phyloP scores from a whole-genome alignment of 2,888 invertebrate species.

The Meteorus colon region DNA sequence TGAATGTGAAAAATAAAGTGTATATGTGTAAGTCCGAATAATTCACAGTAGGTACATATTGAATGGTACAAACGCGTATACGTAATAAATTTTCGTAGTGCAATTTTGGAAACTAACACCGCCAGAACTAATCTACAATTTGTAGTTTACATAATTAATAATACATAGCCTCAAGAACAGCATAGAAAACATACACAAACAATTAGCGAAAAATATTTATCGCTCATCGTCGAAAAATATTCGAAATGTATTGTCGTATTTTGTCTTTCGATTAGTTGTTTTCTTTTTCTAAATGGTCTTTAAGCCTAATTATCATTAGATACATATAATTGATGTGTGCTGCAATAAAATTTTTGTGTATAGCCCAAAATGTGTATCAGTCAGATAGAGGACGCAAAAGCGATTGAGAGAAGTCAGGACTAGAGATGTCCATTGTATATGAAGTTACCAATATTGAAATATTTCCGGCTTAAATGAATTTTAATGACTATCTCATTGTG shows the following conservation, averaged over 20 bases:
- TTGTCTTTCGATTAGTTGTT: background rate
- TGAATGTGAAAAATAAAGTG: background rate
- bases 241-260: background rate
- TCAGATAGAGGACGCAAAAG: background rate
- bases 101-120: background rate
- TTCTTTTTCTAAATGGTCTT: background rate
- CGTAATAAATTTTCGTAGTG: constrained; percentile 18
- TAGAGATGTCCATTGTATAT: background rate
- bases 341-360: constrained; percentile 1
- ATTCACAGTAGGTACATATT: constrained; percentile 4
- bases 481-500: background rate
- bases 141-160: background rate
- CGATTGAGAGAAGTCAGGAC: background rate
- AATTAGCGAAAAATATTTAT: background rate
- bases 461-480: background rate
- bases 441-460: background rate
- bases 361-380: background rate
- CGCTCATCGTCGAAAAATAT: background rate
- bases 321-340: background rate
- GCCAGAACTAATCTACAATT: background rate
- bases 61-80: constrained; percentile 39
- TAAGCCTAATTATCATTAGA: background rate
- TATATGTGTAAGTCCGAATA: background rate
- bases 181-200: background rate
- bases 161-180: background rate